Conservation (phyloP, 2,113 vertebrate genomes). For the Triplophysa dalaica region DNA sequence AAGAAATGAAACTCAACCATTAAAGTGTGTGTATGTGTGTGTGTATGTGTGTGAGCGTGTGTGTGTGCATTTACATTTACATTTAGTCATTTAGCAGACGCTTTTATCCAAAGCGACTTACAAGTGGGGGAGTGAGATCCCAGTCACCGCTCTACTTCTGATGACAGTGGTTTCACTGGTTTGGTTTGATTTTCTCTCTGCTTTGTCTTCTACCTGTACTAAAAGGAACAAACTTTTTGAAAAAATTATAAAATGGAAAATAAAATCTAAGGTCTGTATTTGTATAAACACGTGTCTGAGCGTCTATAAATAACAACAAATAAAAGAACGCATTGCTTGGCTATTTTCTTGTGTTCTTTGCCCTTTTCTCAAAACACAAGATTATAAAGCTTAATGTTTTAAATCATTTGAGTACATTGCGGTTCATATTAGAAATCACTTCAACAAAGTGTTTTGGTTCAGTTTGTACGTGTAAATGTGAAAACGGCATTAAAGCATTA, state of each 20-base stretch:
- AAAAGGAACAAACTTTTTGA: slow-evolving; percentile 69
- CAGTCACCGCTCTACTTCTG: slow-evolving; percentile 31
- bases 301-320: slow-evolving; percentile 96
- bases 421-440: too few relatives aligned
- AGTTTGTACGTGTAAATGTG: too few relatives aligned
- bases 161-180: slow-evolving; percentile 32
- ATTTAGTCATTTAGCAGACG: too few relatives aligned
- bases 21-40: slow-evolving; percentile 6
- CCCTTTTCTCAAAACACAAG: neutral
- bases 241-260: slow-evolving; percentile 68
- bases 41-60: slow-evolving; percentile 33
- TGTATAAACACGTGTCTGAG: slow-evolving; percentile 99
- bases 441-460: too few relatives aligned
- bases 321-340: slow-evolving; percentile 73
- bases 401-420: too few relatives aligned
- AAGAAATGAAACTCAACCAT: too few relatives aligned
- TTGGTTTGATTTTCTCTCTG: slow-evolving; percentile 78
- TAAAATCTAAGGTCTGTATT: slow-evolving; percentile 87
- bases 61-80: too few relatives aligned
- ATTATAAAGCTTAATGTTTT: too few relatives aligned
- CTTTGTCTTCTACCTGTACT: slow-evolving; percentile 88
- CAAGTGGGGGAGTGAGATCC: neutral
- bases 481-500: too few relatives aligned
- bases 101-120: too few relatives aligned
- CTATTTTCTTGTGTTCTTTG: slow-evolving; percentile 46